Evolutionary conservation across 2,113 vertebrate species (phyloP), one percentile per base, ranked within the genome.

Genomic region (Hypomesus transpacificus): DNA sequence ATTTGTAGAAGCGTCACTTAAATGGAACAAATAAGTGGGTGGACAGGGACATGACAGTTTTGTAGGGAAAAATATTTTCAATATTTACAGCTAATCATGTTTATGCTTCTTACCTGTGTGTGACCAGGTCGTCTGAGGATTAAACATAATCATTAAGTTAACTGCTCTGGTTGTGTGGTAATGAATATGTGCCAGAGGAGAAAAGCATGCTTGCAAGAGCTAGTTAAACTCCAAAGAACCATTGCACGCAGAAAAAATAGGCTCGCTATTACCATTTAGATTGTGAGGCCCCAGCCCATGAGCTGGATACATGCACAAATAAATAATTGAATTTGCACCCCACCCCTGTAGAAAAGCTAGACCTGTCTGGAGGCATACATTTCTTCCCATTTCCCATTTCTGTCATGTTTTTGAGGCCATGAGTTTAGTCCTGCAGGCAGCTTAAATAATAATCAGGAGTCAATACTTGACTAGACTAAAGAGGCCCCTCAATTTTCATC

Each of bases 231-330:
- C 75, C 79, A 71, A 46, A 57, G 65, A 76, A 62, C 31, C 17
- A 20, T 1, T 22, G 69, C 73, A 76, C 68, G 11, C 16, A 26
- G 82, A 80, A 84, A 80, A 86, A 83, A 86, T 84, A 80, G 70
- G 54, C 75, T 76, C 1, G 50, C 56, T 67, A 90, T 89, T 87
- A 88, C 82, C 82, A 88, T 90, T 90, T 90, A 87, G 83, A 90
- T 87, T 87, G 76, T 78, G 78, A 63, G 62, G 69, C 71, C 28
- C 61, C 63, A 73, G 82, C 73, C 81, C 76, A 76, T 64, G 70
- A 81, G 77, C 70, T 31, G 56, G 69, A 84, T 76, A 73, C 74
- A 86, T 82, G 69, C 81, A 88, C 83, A 88, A 85, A 79, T 86
- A 83, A 85, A 80, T 89, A 84, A 90, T 84, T 87, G 81, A 86